Percentiles rank a stretch among this genome's conserved stretches.
Conservation (phyloP, 2,113 vertebrate species). For the Eulemur macaco region DNA sequence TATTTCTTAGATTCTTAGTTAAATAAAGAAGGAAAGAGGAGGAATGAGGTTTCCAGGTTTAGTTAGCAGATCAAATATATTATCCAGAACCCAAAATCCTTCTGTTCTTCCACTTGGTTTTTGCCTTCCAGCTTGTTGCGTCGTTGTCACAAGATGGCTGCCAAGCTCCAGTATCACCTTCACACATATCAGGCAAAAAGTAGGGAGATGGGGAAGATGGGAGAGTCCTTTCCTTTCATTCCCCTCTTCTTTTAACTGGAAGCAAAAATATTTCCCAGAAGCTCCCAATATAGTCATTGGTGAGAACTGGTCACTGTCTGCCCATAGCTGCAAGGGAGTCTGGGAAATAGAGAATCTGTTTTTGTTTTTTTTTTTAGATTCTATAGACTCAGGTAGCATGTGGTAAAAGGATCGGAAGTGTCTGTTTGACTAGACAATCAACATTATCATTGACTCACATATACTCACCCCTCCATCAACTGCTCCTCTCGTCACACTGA, state of each 20-base stretch:
- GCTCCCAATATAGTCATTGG: neutral
- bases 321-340: neutral
- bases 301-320: neutral
- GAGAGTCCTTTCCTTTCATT: neutral
- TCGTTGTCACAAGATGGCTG: neutral
- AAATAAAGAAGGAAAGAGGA: neutral
- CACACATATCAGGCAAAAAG: neutral
- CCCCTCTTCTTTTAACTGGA: neutral
- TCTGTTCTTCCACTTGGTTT: neutral
- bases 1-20: neutral
- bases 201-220: neutral
- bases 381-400: neutral
- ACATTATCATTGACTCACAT: neutral
- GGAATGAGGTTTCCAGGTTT: neutral
- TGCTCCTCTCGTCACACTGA: neutral
- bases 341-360: neutral
- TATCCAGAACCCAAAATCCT: neutral
- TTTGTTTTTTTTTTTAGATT: neutral
- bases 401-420: neutral
- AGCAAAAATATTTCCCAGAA: neutral
- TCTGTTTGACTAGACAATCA: neutral
- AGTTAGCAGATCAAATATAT: neutral
- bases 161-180: neutral
- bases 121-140: neutral
- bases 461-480: neutral